Evolutionary conservation across 2,888 invertebrate genomes (phyloP), one percentile per base, ranked within the genome.

Genomic region (Oscheius sp.): DNA sequence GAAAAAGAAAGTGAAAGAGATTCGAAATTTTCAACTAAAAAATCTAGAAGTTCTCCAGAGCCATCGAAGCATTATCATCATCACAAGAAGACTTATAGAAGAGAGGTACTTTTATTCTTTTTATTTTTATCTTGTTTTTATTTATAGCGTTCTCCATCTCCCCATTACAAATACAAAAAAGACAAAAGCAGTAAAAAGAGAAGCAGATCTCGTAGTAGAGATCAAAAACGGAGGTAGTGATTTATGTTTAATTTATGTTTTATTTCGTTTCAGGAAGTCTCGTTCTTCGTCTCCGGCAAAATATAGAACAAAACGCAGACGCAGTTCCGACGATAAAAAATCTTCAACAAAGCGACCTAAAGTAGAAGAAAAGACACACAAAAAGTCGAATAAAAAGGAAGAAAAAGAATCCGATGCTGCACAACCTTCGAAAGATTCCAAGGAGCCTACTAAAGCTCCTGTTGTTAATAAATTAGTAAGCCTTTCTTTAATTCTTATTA

Each of bases 401-500:
- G 8, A 36, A 36, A 36, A 36, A 36, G 36, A 36, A 36, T 9
- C 8, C 8, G 36, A 36, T 36, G 36, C 36, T 36, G 14, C 8
- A 36, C 36, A 36, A 14, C 36, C 8, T 8, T 9, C 8, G 14
- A 36, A 36, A 14, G 47, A 47, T 24, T 12, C 47, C 3, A 20
- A 47, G 24, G 47, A 47, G 12, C 12, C 47, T 24, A 24, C 20
- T 3, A 47, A 47, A 22, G 12, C 47, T 22, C 9, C 47, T 4
- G 47, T 20, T 12, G 47, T 47, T 17, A 47, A 47, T 47, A 47
- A 47, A 47, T 47, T 47, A 24, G 47, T 47, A 22, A 47, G 47
- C 3, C 24, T 41, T 12, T 41, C 14, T 4, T 4, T 9, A 44
- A 5, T 44, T 44, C 5, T 44, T 8, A 14, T 17, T 47, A 20